A percentile compares a stretch with the other conserved stretches of the same genome.
These are phyloP conservation scores for Hylaeus anthracinus DNA, from an alignment of 1,140 invertebrate genomes.

Conservation along the genomic window DNA sequence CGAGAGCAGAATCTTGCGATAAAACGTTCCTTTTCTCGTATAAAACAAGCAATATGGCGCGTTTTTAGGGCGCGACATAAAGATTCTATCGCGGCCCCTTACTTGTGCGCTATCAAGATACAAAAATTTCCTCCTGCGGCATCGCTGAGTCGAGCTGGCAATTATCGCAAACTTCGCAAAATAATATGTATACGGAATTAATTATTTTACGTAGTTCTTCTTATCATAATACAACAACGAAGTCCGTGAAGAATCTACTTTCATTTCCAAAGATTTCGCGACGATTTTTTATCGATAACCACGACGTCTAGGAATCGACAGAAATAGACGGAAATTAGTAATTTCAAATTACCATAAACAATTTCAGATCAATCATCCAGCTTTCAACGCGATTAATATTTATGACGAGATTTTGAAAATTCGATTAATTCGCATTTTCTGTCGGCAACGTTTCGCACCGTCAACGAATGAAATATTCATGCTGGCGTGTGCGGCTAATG, in stretches of 20 bases:
- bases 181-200: too few relatives aligned
- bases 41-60: constrained; percentile 48
- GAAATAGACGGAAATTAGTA: not conserved
- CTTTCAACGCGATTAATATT: not conserved
- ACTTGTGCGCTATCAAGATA: constrained; percentile 46
- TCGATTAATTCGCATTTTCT: not conserved
- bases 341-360: not conserved
- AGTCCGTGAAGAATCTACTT: too few relatives aligned
- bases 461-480: constrained; percentile 40
- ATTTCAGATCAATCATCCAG: not conserved
- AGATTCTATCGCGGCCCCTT: constrained; percentile 43
- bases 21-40: constrained; percentile 42
- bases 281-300: not conserved
- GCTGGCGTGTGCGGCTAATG: constrained; percentile 24
- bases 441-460: not conserved
- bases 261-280: too few relatives aligned
- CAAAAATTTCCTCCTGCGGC: constrained; percentile 35
- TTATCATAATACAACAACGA: too few relatives aligned
- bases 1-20: constrained; percentile 27
- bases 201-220: too few relatives aligned
- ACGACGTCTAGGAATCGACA: not conserved
- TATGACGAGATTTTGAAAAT: not conserved
- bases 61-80: constrained; percentile 48
- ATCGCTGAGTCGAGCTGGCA: not conserved
- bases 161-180: constrained; percentile 12